Conservation (phyloP, 1,140 invertebrate genomes). For the Coenobita brevimanus region DNA sequence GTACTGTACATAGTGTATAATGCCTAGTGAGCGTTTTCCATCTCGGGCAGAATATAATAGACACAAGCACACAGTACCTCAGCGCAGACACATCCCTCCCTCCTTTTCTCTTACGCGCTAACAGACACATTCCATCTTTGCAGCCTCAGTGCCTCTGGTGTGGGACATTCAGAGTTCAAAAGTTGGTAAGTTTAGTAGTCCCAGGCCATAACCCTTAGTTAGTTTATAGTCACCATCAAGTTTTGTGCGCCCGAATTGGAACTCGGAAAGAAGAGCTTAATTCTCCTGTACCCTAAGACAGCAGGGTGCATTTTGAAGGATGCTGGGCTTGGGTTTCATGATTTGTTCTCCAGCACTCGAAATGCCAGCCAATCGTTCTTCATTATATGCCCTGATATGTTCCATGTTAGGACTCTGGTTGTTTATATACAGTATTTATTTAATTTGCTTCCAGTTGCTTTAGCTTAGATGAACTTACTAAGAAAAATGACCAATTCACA, state of each 20-base stretch:
- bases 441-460: slow-evolving; percentile 43
- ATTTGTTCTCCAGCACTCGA: no score
- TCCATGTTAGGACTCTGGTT: not conserved
- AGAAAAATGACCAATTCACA: slow-evolving; percentile 24
- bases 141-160: slow-evolving; percentile 65
- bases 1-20: no score
- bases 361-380: not conserved
- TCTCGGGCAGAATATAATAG: no score
- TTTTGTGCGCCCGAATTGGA: slow-evolving; percentile 48
- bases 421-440: not conserved
- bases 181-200: slow-evolving; percentile 59
- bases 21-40: no score
- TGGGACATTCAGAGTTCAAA: slow-evolving; percentile 64
- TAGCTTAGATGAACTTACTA: slow-evolving; percentile 43
- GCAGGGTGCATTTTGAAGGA: not conserved
- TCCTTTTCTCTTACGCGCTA: slow-evolving; percentile 27
- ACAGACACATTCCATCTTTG: slow-evolving; percentile 64
- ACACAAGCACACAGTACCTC: no score
- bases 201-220: slow-evolving; percentile 19
- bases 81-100: not conserved
- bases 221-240: slow-evolving; percentile 40
- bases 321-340: no score
- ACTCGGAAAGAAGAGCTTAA: not conserved
- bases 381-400: not conserved
- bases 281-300: no score